These are phyloP conservation scores for Struthidea cinerea DNA, from an alignment of 2,113 vertebrate species.

Conservation along the genomic window DNA sequence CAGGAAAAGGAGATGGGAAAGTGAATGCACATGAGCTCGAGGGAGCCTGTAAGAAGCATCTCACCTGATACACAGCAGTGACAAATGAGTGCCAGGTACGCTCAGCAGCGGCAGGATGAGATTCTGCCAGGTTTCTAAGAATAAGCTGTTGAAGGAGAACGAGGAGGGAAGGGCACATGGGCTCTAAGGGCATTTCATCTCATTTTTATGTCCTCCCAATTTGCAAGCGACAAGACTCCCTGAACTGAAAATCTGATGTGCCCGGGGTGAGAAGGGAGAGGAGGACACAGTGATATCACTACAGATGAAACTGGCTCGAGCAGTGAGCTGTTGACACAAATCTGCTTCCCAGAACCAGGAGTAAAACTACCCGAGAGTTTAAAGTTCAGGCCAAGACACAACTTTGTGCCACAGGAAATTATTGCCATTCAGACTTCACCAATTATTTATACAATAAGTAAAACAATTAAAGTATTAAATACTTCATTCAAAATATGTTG, in stretches of 20 bases:
- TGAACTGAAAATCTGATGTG: neutral
- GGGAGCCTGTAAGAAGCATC: neutral
- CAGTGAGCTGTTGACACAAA: accelerated
- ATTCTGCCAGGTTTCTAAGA: neutral
- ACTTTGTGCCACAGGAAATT: neutral
- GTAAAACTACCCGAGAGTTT: neutral
- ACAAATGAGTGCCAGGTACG: neutral
- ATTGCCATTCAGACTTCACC: neutral
- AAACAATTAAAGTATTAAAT: neutral
- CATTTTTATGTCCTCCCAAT: neutral
- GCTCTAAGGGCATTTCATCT: neutral
- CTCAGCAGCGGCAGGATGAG: neutral
- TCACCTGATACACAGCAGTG: neutral
- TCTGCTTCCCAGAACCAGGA: neutral
- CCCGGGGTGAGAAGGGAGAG: neutral
- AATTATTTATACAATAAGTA: neutral
- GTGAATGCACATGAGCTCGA: accelerated
- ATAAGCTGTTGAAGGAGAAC: neutral
- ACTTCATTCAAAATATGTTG: neutral
- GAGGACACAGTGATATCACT: neutral
- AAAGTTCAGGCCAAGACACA: neutral
- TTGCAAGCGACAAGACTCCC: neutral
- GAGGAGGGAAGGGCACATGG: neutral
- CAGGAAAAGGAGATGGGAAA: neutral
- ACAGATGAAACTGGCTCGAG: neutral